Evolutionary conservation across 2,888 invertebrate genomes (phyloP).

Genomic region (Notodonta dromedarius): DNA sequence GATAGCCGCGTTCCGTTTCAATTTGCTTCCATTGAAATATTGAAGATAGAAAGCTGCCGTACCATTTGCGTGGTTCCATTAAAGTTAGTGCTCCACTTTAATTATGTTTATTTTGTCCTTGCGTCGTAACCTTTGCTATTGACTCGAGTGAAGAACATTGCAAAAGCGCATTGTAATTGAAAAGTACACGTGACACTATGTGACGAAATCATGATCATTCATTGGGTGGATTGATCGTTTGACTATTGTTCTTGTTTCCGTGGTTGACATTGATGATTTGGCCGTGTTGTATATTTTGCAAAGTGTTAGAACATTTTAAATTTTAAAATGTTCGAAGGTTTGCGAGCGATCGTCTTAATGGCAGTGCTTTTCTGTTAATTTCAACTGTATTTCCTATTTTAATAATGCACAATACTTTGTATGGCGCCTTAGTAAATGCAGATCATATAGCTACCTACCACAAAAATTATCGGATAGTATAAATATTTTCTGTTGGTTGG

Average conservation of each 20-base stretch:
- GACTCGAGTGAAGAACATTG: conserved; percentile 4
- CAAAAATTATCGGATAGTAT: no score
- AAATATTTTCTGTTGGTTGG: no score
- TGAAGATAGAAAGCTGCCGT: conserved; percentile 3
- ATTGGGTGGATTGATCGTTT: neutral
- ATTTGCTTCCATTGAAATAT: conserved; percentile 1
- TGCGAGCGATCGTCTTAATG: no score
- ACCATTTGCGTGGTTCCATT: conserved; percentile 4
- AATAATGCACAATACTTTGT: no score
- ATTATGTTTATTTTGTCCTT: conserved; percentile 7
- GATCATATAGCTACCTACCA: no score
- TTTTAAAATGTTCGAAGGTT: no score
- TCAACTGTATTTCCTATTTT: no score
- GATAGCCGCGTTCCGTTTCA: neutral
- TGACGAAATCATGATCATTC: neutral
- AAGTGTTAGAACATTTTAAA: no score
- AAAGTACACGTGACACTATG: conserved; percentile 2
- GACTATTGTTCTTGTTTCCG: neutral
- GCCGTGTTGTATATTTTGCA: no score
- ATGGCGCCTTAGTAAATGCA: no score
- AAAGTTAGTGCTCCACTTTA: conserved; percentile 4
- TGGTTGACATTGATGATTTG: no score
- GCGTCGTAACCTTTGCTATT: conserved; percentile 6
- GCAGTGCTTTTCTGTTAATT: no score
- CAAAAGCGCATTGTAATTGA: conserved; percentile 3